Base-by-base conservation (phyloP, 2,113 vertebrate genomes). In the Catharus bicknelli region DNA sequence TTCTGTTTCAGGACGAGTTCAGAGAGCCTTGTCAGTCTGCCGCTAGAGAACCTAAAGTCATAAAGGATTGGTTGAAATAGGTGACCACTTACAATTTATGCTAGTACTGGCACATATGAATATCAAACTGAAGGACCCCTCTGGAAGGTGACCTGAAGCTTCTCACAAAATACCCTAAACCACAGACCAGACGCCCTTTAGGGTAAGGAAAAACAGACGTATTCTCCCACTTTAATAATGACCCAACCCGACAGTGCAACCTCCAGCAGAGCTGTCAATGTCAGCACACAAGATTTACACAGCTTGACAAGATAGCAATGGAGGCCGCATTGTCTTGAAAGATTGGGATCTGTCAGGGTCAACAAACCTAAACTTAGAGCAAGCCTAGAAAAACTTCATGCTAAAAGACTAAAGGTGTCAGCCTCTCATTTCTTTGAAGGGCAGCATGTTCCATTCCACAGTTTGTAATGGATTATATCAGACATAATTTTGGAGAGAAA, bases 121-220 rank as follows among this genome's bases (percentile, higher is more conserved):
- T 36, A 36, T 36, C 34, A 36, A 38, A 23, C 6, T 50, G 66
- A 11, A 27, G 27, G 15, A 83, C 4, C 15, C 9, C 19, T 38
- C 27, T 64, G 38, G 11, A 62, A 54, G 50, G 50, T 23, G 30
- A 76, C 10, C 27, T 32, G 76, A 64, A 25, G 38, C 29, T 80
- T 83, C 42, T 54, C 55, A 25, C 36, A 45, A 29, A 53, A 62
- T 38, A 5, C 4, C 7, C 5, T 8, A 17, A 18, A 40, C 7
- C 30, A 40, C 26, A 8, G 4, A 38, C 27, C 8, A 25, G 36
- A 36, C 0, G 0, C 4, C 19, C 21, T 55, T 64, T 11, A 63
- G 25, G 21, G 10, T 14, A 36, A 45, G 7, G 13, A 67, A 62
- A 84, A 78, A 5, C 17, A 81, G 30, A 16, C 3, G 9, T 57